phyloP scores from a whole-genome alignment of 2,113 vertebrate species.

The Columbina picui region DNA sequence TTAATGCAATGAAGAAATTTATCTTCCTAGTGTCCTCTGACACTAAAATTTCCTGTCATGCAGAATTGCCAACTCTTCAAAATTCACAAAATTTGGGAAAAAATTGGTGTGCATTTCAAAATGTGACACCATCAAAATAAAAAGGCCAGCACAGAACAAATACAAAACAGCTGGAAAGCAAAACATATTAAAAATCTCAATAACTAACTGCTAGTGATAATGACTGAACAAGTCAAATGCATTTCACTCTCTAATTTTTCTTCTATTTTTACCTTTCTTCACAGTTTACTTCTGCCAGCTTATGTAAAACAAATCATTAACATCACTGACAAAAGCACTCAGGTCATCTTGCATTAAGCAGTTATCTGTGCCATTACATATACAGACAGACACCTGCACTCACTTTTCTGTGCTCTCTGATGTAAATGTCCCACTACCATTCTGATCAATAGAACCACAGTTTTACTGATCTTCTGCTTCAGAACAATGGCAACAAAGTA shows the following conservation, averaged over 20 bases:
- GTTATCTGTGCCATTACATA: background rate
- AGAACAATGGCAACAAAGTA: background rate
- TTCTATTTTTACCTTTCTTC: background rate
- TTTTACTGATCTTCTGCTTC: background rate
- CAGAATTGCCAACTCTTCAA: background rate
- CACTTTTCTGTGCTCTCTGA: background rate
- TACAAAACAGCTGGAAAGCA: background rate
- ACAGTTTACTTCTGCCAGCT: background rate
- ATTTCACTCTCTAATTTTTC: background rate
- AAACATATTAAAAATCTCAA: background rate
- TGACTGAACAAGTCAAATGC: background rate
- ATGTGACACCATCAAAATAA: background rate
- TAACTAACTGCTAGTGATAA: background rate
- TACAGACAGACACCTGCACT: background rate
- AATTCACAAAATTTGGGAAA: background rate
- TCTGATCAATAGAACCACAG: background rate
- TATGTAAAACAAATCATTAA: background rate
- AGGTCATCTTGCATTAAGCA: background rate
- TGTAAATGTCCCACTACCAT: background rate
- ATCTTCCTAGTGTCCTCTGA: background rate
- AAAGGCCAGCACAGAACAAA: background rate
- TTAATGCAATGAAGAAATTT: background rate
- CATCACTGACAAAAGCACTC: background rate
- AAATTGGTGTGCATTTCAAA: background rate
- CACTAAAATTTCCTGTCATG: background rate